Evolutionary conservation across 2,888 invertebrate species (phyloP).

Genomic region (Aphidoletes aphidimyza): DNA sequence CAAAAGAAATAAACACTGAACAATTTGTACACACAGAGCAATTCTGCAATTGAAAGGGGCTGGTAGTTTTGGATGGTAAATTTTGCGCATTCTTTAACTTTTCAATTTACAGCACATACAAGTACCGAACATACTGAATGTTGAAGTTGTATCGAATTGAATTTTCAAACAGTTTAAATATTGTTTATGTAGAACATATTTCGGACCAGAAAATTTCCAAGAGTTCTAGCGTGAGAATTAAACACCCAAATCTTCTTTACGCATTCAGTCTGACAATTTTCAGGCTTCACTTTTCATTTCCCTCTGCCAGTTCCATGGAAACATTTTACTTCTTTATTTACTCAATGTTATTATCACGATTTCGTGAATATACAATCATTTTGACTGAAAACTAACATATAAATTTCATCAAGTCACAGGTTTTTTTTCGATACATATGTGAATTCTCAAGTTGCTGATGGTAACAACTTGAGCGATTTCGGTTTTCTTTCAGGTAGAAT

Average conservation of each 20-base stretch:
- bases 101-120: too few relatives aligned
- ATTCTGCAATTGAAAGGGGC: neutral
- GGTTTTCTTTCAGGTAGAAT: too few relatives aligned
- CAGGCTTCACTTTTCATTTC: neutral
- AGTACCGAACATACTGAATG: neutral
- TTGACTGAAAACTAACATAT: neutral
- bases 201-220: neutral
- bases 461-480: too few relatives aligned
- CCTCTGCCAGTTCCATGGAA: neutral
- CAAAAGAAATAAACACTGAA: neutral
- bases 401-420: neutral
- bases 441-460: too few relatives aligned
- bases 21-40: neutral
- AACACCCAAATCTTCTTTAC: neutral
- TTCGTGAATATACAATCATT: constrained; percentile 6
- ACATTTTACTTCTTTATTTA: constrained; percentile 7
- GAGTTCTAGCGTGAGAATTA: neutral
- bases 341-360: constrained; percentile 38
- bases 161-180: neutral
- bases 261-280: constrained; percentile 28
- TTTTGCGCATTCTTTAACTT: neutral
- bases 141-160: neutral
- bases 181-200: constrained; percentile 47
- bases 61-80: neutral
- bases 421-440: neutral